Percentiles rank a stretch among this genome's conserved stretches.
Evolutionary conservation across 2,797 vertebrate species (phyloP).

Genomic region (Aphelocoma californica): DNA sequence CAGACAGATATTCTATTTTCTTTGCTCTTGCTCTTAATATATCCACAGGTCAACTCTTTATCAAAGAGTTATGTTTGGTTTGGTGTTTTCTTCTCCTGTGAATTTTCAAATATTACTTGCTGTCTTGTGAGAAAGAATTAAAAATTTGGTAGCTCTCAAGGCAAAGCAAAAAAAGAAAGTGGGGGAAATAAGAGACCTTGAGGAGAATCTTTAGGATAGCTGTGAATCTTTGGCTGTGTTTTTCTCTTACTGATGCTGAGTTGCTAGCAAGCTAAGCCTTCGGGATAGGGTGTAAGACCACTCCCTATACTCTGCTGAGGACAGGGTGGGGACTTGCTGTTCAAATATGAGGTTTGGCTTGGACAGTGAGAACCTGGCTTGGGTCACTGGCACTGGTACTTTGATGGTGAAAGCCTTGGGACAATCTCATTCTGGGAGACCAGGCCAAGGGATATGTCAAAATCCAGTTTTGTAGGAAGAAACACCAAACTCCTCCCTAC

Average conservation of each 20-base stretch:
- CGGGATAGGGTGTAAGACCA: neutral
- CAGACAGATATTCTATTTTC: neutral
- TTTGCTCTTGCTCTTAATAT: neutral
- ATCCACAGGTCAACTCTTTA: neutral
- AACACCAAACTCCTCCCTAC: neutral
- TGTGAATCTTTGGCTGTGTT: neutral
- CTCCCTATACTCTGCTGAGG: neutral
- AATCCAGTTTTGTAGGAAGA: neutral
- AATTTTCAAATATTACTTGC: neutral
- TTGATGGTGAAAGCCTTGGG: neutral
- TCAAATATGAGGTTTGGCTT: neutral
- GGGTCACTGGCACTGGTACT: accelerated
- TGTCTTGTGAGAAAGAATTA: neutral
- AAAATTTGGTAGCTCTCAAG: neutral
- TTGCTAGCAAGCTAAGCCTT: neutral
- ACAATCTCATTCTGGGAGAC: neutral
- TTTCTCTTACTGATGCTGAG: neutral
- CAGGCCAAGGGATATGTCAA: neutral
- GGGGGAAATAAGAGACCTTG: neutral
- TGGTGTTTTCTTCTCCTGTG: neutral
- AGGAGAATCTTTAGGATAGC: neutral
- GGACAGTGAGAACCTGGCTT: neutral
- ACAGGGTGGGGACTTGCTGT: neutral
- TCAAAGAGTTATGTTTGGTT: neutral
- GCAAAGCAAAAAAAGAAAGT: neutral